Evolutionary conservation across 2,888 invertebrate genomes (phyloP).

Genomic region (Axea sp.): DNA sequence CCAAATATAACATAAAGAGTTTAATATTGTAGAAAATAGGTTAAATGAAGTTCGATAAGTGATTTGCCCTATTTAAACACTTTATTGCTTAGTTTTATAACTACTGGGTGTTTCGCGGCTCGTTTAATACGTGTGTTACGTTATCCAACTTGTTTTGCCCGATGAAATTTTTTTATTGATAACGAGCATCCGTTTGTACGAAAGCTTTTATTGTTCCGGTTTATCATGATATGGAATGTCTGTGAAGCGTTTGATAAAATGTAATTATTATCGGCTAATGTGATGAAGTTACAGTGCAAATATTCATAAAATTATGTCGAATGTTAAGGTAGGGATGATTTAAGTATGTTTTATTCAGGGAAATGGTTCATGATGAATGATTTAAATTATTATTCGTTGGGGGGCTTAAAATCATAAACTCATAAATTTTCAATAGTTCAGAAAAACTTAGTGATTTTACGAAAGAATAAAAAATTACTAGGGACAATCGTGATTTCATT

Average conservation of each 20-base stretch:
- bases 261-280: constrained; percentile 1
- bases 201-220: constrained; percentile 8
- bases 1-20: constrained; percentile 31
- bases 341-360: too few relatives aligned
- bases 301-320: neutral
- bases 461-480: constrained; percentile 15
- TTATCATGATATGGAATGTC: constrained; percentile 10
- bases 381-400: neutral
- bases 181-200: constrained; percentile 42
- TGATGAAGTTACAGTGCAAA: neutral
- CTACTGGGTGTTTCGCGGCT: constrained; percentile 16
- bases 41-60: constrained; percentile 17
- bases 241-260: constrained; percentile 14
- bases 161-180: constrained; percentile 40
- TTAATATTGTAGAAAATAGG: neutral
- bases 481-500: neutral
- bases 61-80: constrained; percentile 17
- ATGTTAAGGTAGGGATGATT: too few relatives aligned
- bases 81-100: constrained; percentile 16
- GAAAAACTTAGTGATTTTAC: constrained; percentile 4
- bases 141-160: constrained; percentile 16
- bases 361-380: neutral
- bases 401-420: neutral
- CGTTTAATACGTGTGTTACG: constrained; percentile 20
- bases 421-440: constrained; percentile 1